phyloP scores from a whole-genome alignment of 2,113 vertebrate species.

The Pseudorasbora parva region DNA sequence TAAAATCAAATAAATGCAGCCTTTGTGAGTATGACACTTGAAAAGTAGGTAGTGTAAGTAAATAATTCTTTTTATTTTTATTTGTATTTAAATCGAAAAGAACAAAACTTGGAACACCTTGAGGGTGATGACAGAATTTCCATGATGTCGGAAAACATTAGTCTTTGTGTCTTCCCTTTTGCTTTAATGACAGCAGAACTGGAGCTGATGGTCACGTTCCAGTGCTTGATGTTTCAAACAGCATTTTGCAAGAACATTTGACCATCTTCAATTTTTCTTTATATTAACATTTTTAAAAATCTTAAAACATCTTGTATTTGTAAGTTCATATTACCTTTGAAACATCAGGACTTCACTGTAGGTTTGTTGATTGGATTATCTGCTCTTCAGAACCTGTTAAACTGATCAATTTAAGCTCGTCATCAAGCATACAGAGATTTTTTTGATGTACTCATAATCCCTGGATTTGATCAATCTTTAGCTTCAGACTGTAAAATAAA shows the following conservation, averaged over 20 bases:
- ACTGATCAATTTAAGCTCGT: not conserved
- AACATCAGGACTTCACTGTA: not conserved
- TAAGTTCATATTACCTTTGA: no score
- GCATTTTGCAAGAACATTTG: not conserved
- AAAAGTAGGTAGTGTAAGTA: not conserved
- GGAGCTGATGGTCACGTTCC: not conserved
- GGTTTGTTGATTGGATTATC: not conserved
- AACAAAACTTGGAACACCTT: no score
- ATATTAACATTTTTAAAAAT: no score
- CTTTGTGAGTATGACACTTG: no score
- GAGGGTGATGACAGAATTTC: no score
- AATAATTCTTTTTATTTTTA: no score
- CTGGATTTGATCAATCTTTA: not conserved
- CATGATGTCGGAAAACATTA: not conserved
- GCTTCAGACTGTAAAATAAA: slow-evolving; percentile 2
- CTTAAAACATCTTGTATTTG: no score
- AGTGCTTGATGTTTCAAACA: not conserved
- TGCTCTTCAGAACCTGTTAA: not conserved
- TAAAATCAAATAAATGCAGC: not conserved
- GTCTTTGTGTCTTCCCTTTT: not conserved
- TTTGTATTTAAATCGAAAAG: no score
- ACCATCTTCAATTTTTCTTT: not conserved
- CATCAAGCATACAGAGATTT: not conserved
- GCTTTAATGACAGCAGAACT: not conserved
- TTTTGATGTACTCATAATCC: not conserved